Conservation (phyloP, 2,888 invertebrate species). For the Caenorhabditis wallacei region DNA sequence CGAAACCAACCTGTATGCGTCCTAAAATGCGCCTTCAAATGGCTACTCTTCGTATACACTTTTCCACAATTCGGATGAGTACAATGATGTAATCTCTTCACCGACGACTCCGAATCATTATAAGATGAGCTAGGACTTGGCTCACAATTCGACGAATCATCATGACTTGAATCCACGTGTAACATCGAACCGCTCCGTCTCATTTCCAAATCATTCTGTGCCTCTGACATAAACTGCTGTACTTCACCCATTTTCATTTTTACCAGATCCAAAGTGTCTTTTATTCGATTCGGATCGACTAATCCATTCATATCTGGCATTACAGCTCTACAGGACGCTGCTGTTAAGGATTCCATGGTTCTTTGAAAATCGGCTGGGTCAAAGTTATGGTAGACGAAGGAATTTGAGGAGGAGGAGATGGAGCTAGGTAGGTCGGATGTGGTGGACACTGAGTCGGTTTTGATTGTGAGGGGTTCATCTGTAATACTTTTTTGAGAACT, state of each 20-base stretch:
- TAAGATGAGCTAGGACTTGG: conserved; percentile 71
- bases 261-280: conserved; percentile 58
- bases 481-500: not conserved
- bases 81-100: conserved; percentile 69
- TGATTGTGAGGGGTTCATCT: conserved; percentile 63
- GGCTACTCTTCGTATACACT: conserved; percentile 82
- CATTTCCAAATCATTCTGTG: conserved; percentile 56
- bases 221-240: conserved; percentile 65
- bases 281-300: conserved; percentile 65
- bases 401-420: conserved; percentile 71
- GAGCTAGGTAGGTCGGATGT: conserved; percentile 75
- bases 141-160: conserved; percentile 64
- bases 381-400: conserved; percentile 71
- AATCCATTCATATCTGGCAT: conserved; percentile 71
- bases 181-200: not conserved
- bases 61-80: conserved; percentile 79
- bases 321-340: conserved; percentile 67
- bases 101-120: conserved; percentile 57
- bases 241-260: conserved; percentile 64
- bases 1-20: conserved; percentile 81
- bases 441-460: conserved; percentile 63
- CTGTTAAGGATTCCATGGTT: conserved; percentile 71
- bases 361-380: conserved; percentile 65
- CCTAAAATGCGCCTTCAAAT: conserved; percentile 82
- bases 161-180: conserved; percentile 44